phyloP scores from a whole-genome alignment of 2,797 vertebrate species.

The Mus minutoides region DNA sequence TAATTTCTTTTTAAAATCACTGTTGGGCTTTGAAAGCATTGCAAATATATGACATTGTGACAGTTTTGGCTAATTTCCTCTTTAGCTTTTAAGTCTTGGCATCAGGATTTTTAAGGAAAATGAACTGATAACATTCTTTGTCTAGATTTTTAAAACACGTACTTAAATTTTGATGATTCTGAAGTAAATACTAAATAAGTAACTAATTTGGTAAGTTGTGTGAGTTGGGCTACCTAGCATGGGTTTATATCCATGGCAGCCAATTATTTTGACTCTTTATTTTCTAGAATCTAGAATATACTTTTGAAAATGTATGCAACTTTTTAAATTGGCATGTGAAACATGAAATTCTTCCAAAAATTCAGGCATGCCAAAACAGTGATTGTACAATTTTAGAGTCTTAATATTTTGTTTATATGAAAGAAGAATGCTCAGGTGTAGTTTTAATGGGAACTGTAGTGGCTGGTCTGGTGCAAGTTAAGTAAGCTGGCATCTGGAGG shows the following conservation, averaged over 20 bases:
- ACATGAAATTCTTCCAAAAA: slow-evolving; percentile 32
- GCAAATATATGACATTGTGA: slow-evolving; percentile 69
- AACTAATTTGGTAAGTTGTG: neutral
- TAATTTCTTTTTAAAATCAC: slow-evolving; percentile 70
- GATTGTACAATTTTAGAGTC: neutral
- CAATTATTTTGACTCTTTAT: slow-evolving; percentile 47
- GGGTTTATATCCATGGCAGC: neutral
- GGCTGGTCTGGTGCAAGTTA: neutral
- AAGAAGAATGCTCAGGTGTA: neutral
- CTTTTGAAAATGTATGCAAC: slow-evolving; percentile 26
- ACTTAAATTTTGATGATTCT: slow-evolving; percentile 25
- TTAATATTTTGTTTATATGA: slow-evolving; percentile 44
- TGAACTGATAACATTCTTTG: slow-evolving; percentile 52
- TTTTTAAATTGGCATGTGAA: slow-evolving; percentile 58
- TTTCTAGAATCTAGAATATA: slow-evolving; percentile 19
- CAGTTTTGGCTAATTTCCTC: slow-evolving; percentile 66
- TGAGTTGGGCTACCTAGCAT: neutral
- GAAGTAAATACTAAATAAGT: slow-evolving; percentile 31
- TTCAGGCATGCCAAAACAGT: slow-evolving; percentile 6
- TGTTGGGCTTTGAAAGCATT: slow-evolving; percentile 67
- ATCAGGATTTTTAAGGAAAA: slow-evolving; percentile 60
- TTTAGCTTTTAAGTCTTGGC: slow-evolving; percentile 54
- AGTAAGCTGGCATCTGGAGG: neutral
- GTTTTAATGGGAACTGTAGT: neutral
- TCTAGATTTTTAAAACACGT: slow-evolving; percentile 42